Evolutionary conservation across 2,888 invertebrate genomes (phyloP), one percentile per base, ranked within the genome.

Genomic region (Limnephilus auricula): DNA sequence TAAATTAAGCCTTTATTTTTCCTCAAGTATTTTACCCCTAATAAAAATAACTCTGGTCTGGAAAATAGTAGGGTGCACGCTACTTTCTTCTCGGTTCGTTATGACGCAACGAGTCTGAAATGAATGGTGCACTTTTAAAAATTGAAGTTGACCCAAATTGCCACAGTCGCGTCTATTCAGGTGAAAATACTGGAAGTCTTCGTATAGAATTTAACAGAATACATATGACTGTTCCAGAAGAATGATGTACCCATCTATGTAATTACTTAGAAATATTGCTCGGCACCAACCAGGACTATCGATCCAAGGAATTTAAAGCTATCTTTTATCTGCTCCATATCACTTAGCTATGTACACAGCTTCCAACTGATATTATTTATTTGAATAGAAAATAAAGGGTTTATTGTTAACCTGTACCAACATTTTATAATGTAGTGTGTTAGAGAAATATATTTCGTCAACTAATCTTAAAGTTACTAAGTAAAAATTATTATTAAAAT

Each of bases 71-170:
- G 50, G 13, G 50, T 50, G 50, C 65, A 65, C 25, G 65, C 9
- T 79, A 82, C 80, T 78, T 87, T 88, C 88, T 90, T 84, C 37
- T 79, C 40, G 90, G 90, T 90, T 90, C 90, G 90, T 92, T 92
- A 92, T 90, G 92, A 92, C 84, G 91, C 89, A 90, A 87, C 90
- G 86, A 86, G 90, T 80, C 65, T 85, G 86, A 89, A 92, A 92
- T 92, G 92, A 92, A 92, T 92, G 91, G 92, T 92, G 92, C 92
- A 92, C 92, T 92, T 92, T 90, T 92, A 89, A 92, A 92, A 92
- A 92, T 92, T 92, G 92, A 90, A 92, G 92, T 89, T 92, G 92
- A 92, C 92, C 92, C 90, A 92, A 65, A 79, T 89, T 92, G 90
- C 89, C 89, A 30, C 90, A 83, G 90, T 90, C 79, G 78, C 89